phyloP scores from a whole-genome alignment of 2,113 vertebrate genomes.

The Cynoglossus semilaevis region DNA sequence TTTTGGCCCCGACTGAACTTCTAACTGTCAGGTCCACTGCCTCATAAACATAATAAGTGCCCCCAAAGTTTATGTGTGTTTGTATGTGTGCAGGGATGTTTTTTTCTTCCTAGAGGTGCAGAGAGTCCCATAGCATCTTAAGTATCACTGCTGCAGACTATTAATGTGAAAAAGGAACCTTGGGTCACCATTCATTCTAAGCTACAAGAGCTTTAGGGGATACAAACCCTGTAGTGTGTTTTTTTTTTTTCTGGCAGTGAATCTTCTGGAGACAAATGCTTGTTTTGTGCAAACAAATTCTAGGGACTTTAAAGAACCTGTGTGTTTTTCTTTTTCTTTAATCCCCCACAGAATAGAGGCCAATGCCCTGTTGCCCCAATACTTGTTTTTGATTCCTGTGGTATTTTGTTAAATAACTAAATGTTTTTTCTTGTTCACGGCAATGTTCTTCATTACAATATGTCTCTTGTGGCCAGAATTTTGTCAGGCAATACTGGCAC shows the following conservation, averaged over 20 bases:
- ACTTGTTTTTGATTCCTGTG: slow-evolving; percentile 35
- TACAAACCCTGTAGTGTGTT: slow-evolving; percentile 15
- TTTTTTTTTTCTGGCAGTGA: slow-evolving; percentile 21
- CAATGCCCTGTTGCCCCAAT: neutral
- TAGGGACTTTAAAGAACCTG: slow-evolving; percentile 19
- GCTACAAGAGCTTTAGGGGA: slow-evolving; percentile 24
- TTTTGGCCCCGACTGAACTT: slow-evolving; percentile 5
- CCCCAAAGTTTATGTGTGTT: slow-evolving; percentile 15
- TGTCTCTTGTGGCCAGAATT: too few relatives aligned
- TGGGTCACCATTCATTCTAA: slow-evolving; percentile 42
- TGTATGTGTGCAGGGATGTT: neutral
- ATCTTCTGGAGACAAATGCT: slow-evolving; percentile 15
- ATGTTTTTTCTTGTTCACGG: neutral
- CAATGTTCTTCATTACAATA: too few relatives aligned
- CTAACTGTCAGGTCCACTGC: slow-evolving; percentile 12
- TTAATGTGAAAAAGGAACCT: slow-evolving; percentile 33
- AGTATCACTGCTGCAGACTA: slow-evolving; percentile 22
- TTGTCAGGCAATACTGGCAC: too few relatives aligned
- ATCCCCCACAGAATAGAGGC: slow-evolving; percentile 24
- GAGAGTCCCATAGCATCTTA: slow-evolving; percentile 1
- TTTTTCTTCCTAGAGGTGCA: neutral
- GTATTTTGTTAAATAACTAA: neutral
- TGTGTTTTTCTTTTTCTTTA: slow-evolving; percentile 9
- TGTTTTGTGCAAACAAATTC: slow-evolving; percentile 55
- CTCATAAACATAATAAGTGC: slow-evolving; percentile 3